phyloP scores from a whole-genome alignment of 2,888 invertebrate genomes.

The Rhingia rostrata region DNA sequence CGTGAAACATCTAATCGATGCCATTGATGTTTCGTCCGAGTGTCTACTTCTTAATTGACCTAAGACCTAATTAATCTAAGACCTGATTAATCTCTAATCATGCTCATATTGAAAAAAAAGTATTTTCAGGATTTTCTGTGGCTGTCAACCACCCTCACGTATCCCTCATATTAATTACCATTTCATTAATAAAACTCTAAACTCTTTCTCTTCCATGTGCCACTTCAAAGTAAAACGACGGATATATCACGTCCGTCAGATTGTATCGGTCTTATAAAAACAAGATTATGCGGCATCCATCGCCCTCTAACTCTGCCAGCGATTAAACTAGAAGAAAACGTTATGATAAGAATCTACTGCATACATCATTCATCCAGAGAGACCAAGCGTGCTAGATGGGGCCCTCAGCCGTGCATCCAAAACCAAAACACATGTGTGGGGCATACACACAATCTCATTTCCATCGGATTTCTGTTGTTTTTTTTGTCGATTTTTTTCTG shows the following conservation, averaged over 20 bases:
- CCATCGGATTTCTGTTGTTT: conserved; percentile 40
- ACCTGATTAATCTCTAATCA: neutral
- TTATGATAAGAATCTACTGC: conserved; percentile 63
- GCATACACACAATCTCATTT: conserved; percentile 67
- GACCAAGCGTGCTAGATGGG: conserved; percentile 47
- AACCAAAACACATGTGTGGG: conserved; percentile 65
- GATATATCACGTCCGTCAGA: conserved; percentile 44
- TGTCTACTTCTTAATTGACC: neutral
- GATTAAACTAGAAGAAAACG: conserved; percentile 66
- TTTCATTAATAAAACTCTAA: no score
- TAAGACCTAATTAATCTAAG: neutral
- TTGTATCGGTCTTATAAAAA: conserved; percentile 6
- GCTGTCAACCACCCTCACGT: no score
- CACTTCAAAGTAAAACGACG: conserved; percentile 14
- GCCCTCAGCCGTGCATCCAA: conserved; percentile 31
- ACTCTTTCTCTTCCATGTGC: neutral
- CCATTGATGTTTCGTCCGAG: neutral
- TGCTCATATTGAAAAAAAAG: no score
- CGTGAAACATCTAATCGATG: neutral
- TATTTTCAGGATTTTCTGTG: no score
- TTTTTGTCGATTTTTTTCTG: conserved; percentile 24
- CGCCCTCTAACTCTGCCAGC: conserved; percentile 30
- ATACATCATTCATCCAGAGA: conserved; percentile 57
- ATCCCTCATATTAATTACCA: no score
- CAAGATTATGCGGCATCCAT: conserved; percentile 50